Conservation (phyloP, 2,888 invertebrate genomes). For the Lycophotia porphyrea region DNA sequence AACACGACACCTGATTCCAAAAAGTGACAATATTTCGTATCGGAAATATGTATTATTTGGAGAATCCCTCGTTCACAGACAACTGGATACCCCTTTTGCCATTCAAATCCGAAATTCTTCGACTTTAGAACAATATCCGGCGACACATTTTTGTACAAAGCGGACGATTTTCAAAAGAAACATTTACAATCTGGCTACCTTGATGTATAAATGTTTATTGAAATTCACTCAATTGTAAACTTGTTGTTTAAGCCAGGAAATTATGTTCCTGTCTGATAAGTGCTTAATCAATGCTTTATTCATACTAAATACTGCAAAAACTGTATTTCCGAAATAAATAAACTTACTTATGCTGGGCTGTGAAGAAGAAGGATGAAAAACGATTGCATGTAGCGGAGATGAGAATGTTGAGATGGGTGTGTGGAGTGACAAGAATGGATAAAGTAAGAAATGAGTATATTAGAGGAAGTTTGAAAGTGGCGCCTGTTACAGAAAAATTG, state of each 20-base stretch:
- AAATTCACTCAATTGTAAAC: not conserved
- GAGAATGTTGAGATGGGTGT: no score
- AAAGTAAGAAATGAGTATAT: no score
- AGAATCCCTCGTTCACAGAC: conserved; percentile 18
- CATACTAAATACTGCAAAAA: not conserved
- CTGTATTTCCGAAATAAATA: not conserved
- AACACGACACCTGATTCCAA: conserved; percentile 40
- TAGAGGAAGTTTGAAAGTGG: no score
- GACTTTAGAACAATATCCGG: conserved; percentile 36
- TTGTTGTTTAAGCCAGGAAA: not conserved
- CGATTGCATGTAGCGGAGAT: no score
- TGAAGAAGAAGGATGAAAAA: no score
- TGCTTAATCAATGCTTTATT: not conserved
- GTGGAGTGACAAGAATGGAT: no score
- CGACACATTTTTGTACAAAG: not conserved
- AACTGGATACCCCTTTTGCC: conserved; percentile 34
- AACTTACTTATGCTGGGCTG: no score
- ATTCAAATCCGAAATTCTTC: conserved; percentile 33
- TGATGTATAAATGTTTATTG: conserved; percentile 7
- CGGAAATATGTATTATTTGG: conserved; percentile 53
- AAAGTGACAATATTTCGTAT: conserved; percentile 37
- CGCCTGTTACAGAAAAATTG: no score
- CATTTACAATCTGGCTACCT: not conserved
- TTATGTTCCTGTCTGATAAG: not conserved
- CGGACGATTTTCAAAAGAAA: conserved; percentile 9